Percentiles rank a stretch among this genome's conserved stretches.
These are phyloP conservation scores for Dicrurus megarhynchus DNA, from an alignment of 2,113 vertebrate genomes.

Conservation along the genomic window DNA sequence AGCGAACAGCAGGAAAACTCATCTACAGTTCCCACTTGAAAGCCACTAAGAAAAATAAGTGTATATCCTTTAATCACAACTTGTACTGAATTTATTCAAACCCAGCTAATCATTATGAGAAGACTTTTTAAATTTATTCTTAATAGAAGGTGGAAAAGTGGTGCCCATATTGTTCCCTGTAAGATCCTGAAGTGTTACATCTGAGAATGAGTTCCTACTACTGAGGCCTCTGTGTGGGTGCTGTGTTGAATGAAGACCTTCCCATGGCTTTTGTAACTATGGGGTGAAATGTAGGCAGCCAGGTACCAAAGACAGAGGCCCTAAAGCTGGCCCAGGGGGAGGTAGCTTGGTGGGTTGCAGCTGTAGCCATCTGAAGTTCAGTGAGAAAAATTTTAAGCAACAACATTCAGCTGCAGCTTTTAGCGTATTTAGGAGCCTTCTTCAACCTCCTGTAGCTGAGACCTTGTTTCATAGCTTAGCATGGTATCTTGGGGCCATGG, in stretches of 20 bases:
- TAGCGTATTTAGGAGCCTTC: neutral
- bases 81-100: neutral
- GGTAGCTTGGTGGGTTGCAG: neutral
- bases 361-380: neutral
- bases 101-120: neutral
- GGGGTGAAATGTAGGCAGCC: neutral
- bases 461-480: neutral
- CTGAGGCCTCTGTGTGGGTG: neutral
- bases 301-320: neutral
- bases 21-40: neutral
- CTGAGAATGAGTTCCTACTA: neutral
- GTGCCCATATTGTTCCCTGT: neutral
- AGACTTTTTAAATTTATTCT: neutral
- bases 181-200: neutral
- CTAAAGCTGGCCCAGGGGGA: neutral
- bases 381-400: neutral
- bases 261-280: accelerated
- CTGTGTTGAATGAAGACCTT: neutral
- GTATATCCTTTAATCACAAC: neutral
- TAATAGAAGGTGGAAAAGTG: neutral
- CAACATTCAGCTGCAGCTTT: neutral
- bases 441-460: neutral
- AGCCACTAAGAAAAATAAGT: neutral
- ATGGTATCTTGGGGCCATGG: neutral
- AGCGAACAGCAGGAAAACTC: neutral